Evolutionary conservation across 2,113 vertebrate genomes (phyloP), one percentile per base, ranked within the genome.

Genomic region (Hippopotamus amphibius): DNA sequence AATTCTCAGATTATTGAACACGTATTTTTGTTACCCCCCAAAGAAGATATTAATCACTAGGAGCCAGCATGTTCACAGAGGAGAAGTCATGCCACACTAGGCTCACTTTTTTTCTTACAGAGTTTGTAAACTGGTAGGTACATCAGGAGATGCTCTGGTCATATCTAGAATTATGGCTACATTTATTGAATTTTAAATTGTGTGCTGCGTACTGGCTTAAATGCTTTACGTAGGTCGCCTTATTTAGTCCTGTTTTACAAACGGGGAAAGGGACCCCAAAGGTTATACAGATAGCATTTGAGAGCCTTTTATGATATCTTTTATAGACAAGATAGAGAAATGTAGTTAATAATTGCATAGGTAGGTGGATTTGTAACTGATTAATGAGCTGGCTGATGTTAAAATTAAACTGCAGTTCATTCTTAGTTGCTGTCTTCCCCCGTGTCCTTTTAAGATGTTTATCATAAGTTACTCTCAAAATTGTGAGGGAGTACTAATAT

Each of bases 101-200:
- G 84, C 13, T 96, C 61, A 55, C 46, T 82, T 74, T 33, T 72
- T 76, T 76, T 46, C 37, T 88, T 71, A 43, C 0, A 77, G 72
- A 46, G 12, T 43, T 41, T 17, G 46, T 93, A 37, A 83, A 87
- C 81, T 30, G 16, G 55, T 83, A 21, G 66, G 26, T 68, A 63
- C 10, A 55, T 46, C 19, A 89, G 79, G 50, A 81, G 46, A 43
- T 72, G 37, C 7, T 88, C 66, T 93, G 28, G 65, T 55, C 41
- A 53, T 55, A 68, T 57, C 17, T 77, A 79, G 55, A 93, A 82
- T 89, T 90, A 79, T 26, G 66, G n/a, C 50, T 57, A 26, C 1
- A n/a, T 30, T 87, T 94, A 83, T 46, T 96, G 33, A 66, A 77
- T 74, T 89, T 92, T 97, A 94, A 77, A 87, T 88, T 89, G 85